A percentile compares a stretch with the other conserved stretches of the same genome.
phyloP scores from a whole-genome alignment of 2,888 invertebrate species.

The Melanchra persicariae region DNA sequence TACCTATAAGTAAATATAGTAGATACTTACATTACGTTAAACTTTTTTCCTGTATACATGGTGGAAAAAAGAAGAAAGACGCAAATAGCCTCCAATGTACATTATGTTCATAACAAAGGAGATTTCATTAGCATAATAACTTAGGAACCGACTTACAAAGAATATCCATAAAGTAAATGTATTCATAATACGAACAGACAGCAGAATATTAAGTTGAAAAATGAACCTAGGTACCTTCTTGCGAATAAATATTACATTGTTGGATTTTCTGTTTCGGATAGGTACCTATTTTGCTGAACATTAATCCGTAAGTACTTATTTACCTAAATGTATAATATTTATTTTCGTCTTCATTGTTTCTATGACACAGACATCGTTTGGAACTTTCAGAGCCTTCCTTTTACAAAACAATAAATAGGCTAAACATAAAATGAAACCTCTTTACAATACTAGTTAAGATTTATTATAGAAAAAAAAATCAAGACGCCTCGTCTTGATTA shows the following conservation, averaged over 20 bases:
- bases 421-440: no score
- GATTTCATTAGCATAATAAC: constrained; percentile 33
- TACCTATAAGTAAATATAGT: no score
- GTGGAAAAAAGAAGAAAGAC: constrained; percentile 23
- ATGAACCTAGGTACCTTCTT: not conserved
- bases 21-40: constrained; percentile 1
- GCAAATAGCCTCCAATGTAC: constrained; percentile 1
- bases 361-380: no score
- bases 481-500: no score
- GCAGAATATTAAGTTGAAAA: not conserved
- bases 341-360: no score
- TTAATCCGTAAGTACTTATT: no score
- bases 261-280: not conserved
- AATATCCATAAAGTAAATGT: constrained; percentile 11
- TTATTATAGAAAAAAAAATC: no score
- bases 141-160: not conserved
- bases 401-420: no score
- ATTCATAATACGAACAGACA: not conserved
- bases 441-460: no score
- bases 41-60: not conserved
- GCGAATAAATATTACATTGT: not conserved
- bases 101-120: constrained; percentile 32
- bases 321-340: no score
- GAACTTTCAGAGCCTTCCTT: no score
- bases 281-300: no score